Conservation (phyloP, 2,888 invertebrate species). For the Sesia apiformis region DNA sequence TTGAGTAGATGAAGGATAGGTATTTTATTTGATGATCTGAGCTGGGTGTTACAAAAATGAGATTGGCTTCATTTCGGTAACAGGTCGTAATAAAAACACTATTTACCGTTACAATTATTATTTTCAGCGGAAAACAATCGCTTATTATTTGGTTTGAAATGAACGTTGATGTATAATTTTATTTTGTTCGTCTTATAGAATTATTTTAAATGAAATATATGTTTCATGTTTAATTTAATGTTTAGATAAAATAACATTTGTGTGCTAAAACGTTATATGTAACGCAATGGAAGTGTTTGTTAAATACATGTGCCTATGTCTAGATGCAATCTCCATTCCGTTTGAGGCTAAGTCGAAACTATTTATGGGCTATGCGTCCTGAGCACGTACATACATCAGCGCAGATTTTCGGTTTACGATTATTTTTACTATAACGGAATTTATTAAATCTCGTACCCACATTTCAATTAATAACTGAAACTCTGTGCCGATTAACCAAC, state of each 20-base stretch:
- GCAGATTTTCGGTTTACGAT: slow-evolving; percentile 35
- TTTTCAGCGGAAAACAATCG: slow-evolving; percentile 41
- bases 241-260: slow-evolving; percentile 58
- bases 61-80: slow-evolving; percentile 73
- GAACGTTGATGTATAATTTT: slow-evolving; percentile 36
- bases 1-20: slow-evolving; percentile 19
- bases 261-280: slow-evolving; percentile 73
- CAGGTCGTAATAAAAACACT: slow-evolving; percentile 66
- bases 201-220: slow-evolving; percentile 43
- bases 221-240: slow-evolving; percentile 53
- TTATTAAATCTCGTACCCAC: background rate
- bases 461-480: slow-evolving; percentile 29
- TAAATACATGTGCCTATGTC: slow-evolving; percentile 52
- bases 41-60: slow-evolving; percentile 61
- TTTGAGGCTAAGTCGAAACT: slow-evolving; percentile 48
- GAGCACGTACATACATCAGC: slow-evolving; percentile 40
- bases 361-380: slow-evolving; percentile 46
- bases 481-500: slow-evolving; percentile 43
- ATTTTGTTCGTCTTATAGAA: slow-evolving; percentile 51
- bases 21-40: slow-evolving; percentile 52
- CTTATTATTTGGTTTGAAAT: slow-evolving; percentile 60
- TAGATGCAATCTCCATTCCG: slow-evolving; percentile 57
- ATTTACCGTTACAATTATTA: slow-evolving; percentile 31
- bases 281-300: slow-evolving; percentile 69
- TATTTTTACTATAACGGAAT: background rate